Evolutionary conservation across 2,888 invertebrate species (phyloP).

Genomic region (Drosophila cyrtoloma): DNA sequence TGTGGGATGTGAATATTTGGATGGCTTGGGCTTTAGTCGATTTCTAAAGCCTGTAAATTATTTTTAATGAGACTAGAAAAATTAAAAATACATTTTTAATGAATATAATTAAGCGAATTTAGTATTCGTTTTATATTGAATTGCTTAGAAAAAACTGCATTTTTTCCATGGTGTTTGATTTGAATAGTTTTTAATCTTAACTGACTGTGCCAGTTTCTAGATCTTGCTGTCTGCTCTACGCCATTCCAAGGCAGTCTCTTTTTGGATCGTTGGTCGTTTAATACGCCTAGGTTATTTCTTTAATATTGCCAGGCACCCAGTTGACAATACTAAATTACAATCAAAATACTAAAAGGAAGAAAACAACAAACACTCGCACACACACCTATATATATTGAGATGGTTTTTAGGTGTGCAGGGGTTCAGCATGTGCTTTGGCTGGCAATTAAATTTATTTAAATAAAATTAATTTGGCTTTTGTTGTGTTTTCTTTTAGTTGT

Average conservation of each 20-base stretch:
- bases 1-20: not conserved
- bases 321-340: constrained; percentile 73
- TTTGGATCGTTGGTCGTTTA: constrained; percentile 29
- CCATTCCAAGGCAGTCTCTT: constrained; percentile 56
- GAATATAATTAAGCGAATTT: not conserved
- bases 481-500: constrained; percentile 16
- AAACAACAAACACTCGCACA: constrained; percentile 37
- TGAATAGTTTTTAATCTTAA: not conserved
- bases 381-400: constrained; percentile 4
- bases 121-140: not conserved
- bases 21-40: not conserved
- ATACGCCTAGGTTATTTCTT: constrained; percentile 52
- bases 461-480: constrained; percentile 70
- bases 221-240: constrained; percentile 8
- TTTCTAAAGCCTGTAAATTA: not conserved
- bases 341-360: constrained; percentile 52
- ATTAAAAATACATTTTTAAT: not conserved
- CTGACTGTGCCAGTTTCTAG: not conserved
- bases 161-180: not conserved
- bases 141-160: not conserved
- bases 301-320: constrained; percentile 55
- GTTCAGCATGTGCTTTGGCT: constrained; percentile 60
- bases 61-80: not conserved
- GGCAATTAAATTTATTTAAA: constrained; percentile 83
- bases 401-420: constrained; percentile 32